phyloP scores from a whole-genome alignment of 2,113 vertebrate genomes.

The Cochlearius cochlearius region DNA sequence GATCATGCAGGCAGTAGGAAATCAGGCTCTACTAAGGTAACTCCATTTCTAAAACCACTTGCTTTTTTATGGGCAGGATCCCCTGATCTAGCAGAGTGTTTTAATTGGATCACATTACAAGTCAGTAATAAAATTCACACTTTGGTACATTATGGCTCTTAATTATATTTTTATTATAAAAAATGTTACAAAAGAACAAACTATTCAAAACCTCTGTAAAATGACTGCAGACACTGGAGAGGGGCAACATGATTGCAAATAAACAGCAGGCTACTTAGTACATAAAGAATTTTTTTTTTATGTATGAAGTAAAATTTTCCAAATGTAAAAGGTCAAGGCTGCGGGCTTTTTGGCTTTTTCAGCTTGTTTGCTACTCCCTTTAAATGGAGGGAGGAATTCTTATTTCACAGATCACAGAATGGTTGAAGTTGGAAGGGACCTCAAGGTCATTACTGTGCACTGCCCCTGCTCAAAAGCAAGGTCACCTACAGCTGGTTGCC shows the following conservation, averaged over 20 bases:
- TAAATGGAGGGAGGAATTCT: background rate
- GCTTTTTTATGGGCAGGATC: background rate
- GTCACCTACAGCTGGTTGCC: background rate
- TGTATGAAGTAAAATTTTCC: background rate
- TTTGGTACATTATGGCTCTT: background rate
- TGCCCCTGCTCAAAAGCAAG: background rate
- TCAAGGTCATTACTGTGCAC: background rate
- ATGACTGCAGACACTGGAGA: background rate
- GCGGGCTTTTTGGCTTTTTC: background rate
- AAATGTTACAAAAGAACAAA: slow-evolving; percentile 24
- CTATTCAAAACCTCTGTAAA: background rate
- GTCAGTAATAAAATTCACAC: slow-evolving; percentile 6
- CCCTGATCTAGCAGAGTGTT: background rate
- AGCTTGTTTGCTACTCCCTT: background rate
- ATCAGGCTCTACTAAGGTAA: background rate
- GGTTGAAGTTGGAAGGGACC: background rate
- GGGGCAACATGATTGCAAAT: background rate
- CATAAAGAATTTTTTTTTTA: background rate
- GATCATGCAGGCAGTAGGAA: background rate
- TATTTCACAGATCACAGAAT: background rate
- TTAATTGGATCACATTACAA: background rate
- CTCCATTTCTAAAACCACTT: background rate
- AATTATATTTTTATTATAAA: slow-evolving; percentile 36
- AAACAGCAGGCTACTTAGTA: background rate
- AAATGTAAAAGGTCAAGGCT: background rate